Base-by-base conservation (phyloP, 2,113 vertebrate genomes). In the Chaetops frenatus region DNA sequence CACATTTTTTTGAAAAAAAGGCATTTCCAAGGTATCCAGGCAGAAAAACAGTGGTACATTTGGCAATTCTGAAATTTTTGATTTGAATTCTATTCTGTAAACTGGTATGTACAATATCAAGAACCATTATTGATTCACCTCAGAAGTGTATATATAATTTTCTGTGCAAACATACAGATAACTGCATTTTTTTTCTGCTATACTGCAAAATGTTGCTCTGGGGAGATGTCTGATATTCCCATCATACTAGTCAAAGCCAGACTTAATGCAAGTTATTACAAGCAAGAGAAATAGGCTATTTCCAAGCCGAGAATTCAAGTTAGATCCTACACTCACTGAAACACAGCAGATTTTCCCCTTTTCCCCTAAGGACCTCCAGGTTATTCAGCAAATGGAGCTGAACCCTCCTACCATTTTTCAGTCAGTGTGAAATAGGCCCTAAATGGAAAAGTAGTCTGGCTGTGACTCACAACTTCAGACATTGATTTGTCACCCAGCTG, bases 361-460 rank as follows among this genome's bases (percentile, higher is more conserved):
- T 97, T 91, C 74, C 83, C 88, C 81, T 79, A 88, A 60, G 96
- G 95, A 90, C 82, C 92, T 71, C 7, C 19, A 82, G 84, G 85
- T 94, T 96, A 96, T 92, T 90, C 92, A 96, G 95, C 83, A 84
- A 96, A 65, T 86, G 71, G 61, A 87, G 84, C 85, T 86, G 56
- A 87, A 97, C 97, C 69, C 77, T 54, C 94, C 73, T 70, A 73
- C 88, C 72, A 56, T 95, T 64, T 66, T 89, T 97, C 92, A 92
- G 72, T 94, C 91, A 71, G 45, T 89, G 77, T 25, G 44, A 93
- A 93, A 94, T 73, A 96, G 67, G 54, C 36, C 84, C 83, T 97
- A 95, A 97, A 96, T 86, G 84, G 91, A 95, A 97, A 97, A 96
- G 86, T 48, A 94, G 87, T 91, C 81, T 56, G 81, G 96, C 90